Conservation (phyloP, 2,113 vertebrate species). For the Bothrops jararaca region DNA sequence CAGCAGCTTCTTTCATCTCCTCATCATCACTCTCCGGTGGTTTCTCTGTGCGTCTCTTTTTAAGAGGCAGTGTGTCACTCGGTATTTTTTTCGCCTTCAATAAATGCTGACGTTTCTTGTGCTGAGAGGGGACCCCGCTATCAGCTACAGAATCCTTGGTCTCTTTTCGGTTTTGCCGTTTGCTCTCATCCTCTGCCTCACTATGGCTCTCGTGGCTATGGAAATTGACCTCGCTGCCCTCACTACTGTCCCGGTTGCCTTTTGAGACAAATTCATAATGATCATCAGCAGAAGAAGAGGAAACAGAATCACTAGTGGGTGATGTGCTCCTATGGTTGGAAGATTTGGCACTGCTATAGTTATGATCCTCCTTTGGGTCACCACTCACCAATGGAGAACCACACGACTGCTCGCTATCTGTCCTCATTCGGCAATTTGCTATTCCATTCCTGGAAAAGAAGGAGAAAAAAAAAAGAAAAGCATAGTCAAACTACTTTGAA, state of each 20-base stretch:
- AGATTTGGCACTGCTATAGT: conserved; percentile 92
- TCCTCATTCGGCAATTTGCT: conserved; percentile 81
- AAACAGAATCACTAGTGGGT: conserved; percentile 75
- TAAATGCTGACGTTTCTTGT: conserved; percentile 89
- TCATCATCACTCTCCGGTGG: conserved; percentile 95
- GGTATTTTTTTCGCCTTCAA: conserved; percentile 86
- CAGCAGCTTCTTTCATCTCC: conserved; percentile 99
- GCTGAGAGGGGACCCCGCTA: conserved; percentile 80
- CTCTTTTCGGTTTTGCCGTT: conserved; percentile 80
- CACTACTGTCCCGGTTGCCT: conserved; percentile 74
- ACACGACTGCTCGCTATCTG: conserved; percentile 81
- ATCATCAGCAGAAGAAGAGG: conserved; percentile 74
- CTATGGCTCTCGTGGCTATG: conserved; percentile 79
- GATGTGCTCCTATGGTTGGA: conserved; percentile 76
- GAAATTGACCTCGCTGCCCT: conserved; percentile 77
- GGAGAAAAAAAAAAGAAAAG: neutral
- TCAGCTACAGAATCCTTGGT: conserved; percentile 87
- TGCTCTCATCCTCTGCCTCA: conserved; percentile 85
- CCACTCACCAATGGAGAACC: conserved; percentile 86
- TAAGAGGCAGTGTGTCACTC: conserved; percentile 93
- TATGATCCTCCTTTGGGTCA: conserved; percentile 95
- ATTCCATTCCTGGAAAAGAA: conserved; percentile 73
- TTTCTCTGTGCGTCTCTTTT: conserved; percentile 94
- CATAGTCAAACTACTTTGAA: neutral
- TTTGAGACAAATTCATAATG: conserved; percentile 77